Evolutionary conservation across 2,888 invertebrate genomes (phyloP).

Genomic region (Hydroisotoma schaefferi): DNA sequence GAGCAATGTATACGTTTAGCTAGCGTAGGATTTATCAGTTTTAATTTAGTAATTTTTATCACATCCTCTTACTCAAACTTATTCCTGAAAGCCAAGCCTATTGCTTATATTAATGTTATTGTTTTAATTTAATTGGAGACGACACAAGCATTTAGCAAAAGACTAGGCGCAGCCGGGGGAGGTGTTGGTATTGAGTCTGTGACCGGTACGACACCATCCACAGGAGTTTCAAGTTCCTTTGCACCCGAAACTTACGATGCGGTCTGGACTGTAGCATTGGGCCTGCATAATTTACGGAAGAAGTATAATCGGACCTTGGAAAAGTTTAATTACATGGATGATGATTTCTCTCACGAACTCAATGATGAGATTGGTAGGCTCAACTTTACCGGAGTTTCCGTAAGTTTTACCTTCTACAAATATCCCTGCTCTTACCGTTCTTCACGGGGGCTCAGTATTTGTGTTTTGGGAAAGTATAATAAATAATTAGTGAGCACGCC

Average conservation of each 20-base stretch:
- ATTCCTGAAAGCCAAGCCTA: neutral
- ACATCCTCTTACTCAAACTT: too few relatives aligned
- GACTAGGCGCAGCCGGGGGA: slow-evolving; percentile 18
- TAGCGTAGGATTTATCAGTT: too few relatives aligned
- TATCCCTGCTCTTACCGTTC: too few relatives aligned
- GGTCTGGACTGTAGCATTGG: slow-evolving; percentile 82
- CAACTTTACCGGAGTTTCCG: slow-evolving; percentile 80
- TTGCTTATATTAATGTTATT: slow-evolving; percentile 6
- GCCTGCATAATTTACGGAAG: slow-evolving; percentile 60
- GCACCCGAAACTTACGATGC: slow-evolving; percentile 70
- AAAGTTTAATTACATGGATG: slow-evolving; percentile 68
- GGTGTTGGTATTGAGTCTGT: neutral
- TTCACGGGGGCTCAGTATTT: too few relatives aligned
- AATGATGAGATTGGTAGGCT: slow-evolving; percentile 67
- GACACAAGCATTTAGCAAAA: slow-evolving; percentile 23
- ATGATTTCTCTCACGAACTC: slow-evolving; percentile 69
- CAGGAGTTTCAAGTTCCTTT: neutral
- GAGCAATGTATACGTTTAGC: too few relatives aligned
- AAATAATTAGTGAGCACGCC: too few relatives aligned
- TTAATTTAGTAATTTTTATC: too few relatives aligned
- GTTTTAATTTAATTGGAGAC: slow-evolving; percentile 23
- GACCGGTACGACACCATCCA: neutral
- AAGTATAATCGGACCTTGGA: slow-evolving; percentile 55
- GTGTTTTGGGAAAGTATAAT: too few relatives aligned
- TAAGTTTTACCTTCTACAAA: slow-evolving; percentile 56